These are phyloP conservation scores for Perca flavescens DNA, from an alignment of 2,113 vertebrate species.

Conservation along the genomic window DNA sequence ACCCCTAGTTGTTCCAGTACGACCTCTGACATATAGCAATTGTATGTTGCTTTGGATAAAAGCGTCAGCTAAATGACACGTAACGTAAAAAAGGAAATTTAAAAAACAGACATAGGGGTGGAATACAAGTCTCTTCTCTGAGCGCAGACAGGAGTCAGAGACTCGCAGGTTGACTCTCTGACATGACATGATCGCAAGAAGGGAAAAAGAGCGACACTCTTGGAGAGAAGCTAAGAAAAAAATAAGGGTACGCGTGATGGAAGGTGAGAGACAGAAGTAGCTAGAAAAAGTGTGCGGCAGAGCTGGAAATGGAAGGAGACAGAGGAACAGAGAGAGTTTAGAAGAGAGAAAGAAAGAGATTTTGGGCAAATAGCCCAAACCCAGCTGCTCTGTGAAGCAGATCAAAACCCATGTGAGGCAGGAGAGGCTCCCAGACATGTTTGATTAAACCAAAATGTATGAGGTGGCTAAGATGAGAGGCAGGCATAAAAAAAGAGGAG, in stretches of 20 bases:
- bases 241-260: background rate
- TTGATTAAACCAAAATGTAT: constrained; percentile 75
- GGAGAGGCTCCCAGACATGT: constrained; percentile 72
- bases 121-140: background rate
- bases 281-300: background rate
- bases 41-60: too few species aligned
- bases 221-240: background rate
- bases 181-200: constrained; percentile 15
- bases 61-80: too few species aligned
- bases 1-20: too few species aligned
- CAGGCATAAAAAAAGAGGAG: constrained; percentile 35
- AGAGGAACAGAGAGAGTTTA: constrained; percentile 1
- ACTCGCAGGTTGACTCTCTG: background rate
- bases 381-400: constrained; percentile 68
- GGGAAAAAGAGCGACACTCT: background rate
- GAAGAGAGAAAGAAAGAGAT: constrained; percentile 27
- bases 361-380: constrained; percentile 21
- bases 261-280: background rate
- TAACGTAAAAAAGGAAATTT: constrained; percentile 9
- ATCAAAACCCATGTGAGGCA: constrained; percentile 69
- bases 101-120: constrained; percentile 1
- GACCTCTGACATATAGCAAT: too few species aligned
- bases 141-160: constrained; percentile 2
- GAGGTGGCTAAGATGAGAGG: constrained; percentile 65
- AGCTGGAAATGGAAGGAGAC: constrained; percentile 16